phyloP scores from a whole-genome alignment of 2,113 vertebrate species.

The Scortum barcoo region DNA sequence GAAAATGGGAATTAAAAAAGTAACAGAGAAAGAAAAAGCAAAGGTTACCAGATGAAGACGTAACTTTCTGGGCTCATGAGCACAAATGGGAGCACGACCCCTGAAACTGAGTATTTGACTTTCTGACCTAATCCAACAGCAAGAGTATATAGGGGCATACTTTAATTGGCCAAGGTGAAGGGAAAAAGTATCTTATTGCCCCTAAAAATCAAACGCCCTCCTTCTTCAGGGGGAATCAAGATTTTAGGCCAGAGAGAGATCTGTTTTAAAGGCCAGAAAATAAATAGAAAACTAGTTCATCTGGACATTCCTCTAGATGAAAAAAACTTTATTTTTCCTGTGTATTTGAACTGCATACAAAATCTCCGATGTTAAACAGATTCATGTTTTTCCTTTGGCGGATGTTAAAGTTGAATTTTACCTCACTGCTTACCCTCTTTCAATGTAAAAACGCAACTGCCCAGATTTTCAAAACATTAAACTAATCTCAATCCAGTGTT shows the following conservation, averaged over 20 bases:
- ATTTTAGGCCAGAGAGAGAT: conserved; percentile 2
- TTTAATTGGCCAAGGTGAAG: conserved; percentile 59
- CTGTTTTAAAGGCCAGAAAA: conserved; percentile 5
- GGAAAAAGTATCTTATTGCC: conserved; percentile 22
- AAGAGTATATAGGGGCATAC: conserved; percentile 41
- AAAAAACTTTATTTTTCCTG: conserved; percentile 11
- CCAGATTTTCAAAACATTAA: background rate
- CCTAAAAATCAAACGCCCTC: conserved; percentile 30
- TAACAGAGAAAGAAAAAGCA: background rate
- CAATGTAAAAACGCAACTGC: background rate
- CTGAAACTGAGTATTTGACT: conserved; percentile 60
- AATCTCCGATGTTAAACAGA: background rate
- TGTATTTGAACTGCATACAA: background rate
- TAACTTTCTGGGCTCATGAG: conserved; percentile 20
- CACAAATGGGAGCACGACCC: conserved; percentile 34
- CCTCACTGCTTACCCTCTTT: background rate
- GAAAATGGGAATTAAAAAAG: conserved; percentile 15
- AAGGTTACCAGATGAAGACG: conserved; percentile 33
- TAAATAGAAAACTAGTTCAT: conserved; percentile 6
- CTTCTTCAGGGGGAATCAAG: background rate
- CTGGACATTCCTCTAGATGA: conserved; percentile 7
- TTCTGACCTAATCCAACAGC: conserved; percentile 63
- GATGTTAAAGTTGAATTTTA: background rate
- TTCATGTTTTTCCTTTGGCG: background rate
- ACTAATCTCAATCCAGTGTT: conserved; percentile 3